Evolutionary conservation across 2,888 invertebrate genomes (phyloP), one percentile per base, ranked within the genome.

Genomic region (Volucella inanis): DNA sequence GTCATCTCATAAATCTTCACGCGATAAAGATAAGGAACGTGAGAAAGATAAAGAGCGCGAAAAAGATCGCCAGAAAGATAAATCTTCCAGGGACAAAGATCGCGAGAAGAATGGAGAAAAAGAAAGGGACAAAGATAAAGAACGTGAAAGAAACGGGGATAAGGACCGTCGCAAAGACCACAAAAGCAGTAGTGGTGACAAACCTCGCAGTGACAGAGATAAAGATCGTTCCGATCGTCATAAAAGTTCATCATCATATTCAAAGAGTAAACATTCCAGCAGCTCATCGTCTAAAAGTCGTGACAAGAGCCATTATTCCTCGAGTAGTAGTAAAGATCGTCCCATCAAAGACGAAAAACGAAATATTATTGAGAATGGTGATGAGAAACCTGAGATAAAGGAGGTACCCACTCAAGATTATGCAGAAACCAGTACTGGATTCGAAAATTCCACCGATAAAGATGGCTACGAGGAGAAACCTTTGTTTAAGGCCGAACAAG

Each of bases 221-320:
- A 86, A 62, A 62, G 87, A 87, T 41, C 79, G 62, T 41, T 80
- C 80, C 43, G 84, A 90, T 50, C 88, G 88, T 12, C 90, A 90
- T 75, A 91, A 91, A 59, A 77, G 91, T 89, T 90, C 91, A 88
- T 89, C 92, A 47, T 91, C 89, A 87, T 88, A 77, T 67, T 91
- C 91, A 57, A 91, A 90, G 89, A 90, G 90, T 82, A 92, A 92
- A 90, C 92, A 92, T 92, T 92, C 92, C 92, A 92, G 89, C 77
- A 77, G 87, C 59, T 89, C 91, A 68, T 90, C 87, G 86, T 87
- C 88, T 11, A 88, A 88, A 64, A 89, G 89, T 61, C 90, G 90
- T 87, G 90, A 90, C 41, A 85, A 76, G 38, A 85, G 52, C 87
- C 89, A 89, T 62, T 89, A 89, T 43, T 90, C 91, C 38, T 31